A percentile compares a stretch with the other conserved stretches of the same genome.
These are phyloP conservation scores for Chalcosyrphus nemorum DNA, from an alignment of 2,888 invertebrate species.

Conservation along the genomic window DNA sequence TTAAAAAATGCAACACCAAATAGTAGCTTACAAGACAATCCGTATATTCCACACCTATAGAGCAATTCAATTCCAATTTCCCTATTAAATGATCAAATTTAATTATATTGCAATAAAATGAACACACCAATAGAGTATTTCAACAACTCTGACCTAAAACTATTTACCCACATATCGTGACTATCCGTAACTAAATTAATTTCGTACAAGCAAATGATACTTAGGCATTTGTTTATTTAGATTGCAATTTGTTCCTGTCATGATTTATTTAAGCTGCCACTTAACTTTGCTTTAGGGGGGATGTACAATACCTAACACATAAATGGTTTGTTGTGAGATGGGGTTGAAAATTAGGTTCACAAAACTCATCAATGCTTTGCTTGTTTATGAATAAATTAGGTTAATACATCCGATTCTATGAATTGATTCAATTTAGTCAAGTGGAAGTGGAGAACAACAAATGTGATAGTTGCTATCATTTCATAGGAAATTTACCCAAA, in stretches of 20 bases:
- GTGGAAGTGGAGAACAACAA: background rate
- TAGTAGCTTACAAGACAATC: too few relatives aligned
- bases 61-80: background rate
- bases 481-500: background rate
- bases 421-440: conserved; percentile 31
- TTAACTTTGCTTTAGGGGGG: background rate
- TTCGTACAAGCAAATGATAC: background rate
- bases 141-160: background rate
- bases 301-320: background rate
- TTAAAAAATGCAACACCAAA: too few relatives aligned
- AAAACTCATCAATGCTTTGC: conserved; percentile 11
- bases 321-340: conserved; percentile 52
- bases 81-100: background rate
- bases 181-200: background rate
- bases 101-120: background rate
- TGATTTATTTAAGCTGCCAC: conserved; percentile 7
- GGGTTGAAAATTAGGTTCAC: conserved; percentile 40
- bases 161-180: background rate
- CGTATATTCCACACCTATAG: background rate
- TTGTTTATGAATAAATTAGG: conserved; percentile 14
- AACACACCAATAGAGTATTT: background rate
- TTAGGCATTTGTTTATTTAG: background rate
- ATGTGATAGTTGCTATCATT: background rate
- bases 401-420: conserved; percentile 37
- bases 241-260: conserved; percentile 28